These are phyloP conservation scores for Macrosteles quadrilineatus DNA, from an alignment of 1,140 invertebrate species.

Conservation along the genomic window DNA sequence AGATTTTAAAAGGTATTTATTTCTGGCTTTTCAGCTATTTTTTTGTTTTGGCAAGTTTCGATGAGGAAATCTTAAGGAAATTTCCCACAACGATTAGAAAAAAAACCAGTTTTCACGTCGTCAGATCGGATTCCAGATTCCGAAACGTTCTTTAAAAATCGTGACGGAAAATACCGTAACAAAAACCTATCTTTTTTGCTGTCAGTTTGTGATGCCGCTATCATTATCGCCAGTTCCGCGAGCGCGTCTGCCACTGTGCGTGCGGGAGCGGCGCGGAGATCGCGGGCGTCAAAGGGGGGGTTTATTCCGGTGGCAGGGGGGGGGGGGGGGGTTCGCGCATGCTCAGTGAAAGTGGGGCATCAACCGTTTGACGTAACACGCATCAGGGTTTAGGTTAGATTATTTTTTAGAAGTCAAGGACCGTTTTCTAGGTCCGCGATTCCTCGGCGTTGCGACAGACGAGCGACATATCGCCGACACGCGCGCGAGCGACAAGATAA, in stretches of 20 bases:
- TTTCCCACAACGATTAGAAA: too few species aligned
- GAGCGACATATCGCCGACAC: background rate
- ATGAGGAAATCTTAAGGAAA: too few species aligned
- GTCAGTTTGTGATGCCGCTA: too few species aligned
- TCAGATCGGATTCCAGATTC: too few species aligned
- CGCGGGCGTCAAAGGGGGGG: background rate
- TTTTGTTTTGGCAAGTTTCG: too few species aligned
- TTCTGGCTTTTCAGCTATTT: too few species aligned
- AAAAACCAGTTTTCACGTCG: too few species aligned
- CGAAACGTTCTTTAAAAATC: too few species aligned
- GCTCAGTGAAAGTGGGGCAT: constrained; percentile 24
- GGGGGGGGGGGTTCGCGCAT: background rate
- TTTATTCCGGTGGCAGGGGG: background rate
- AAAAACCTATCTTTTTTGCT: too few species aligned
- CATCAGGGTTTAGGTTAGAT: constrained; percentile 31
- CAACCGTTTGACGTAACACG: constrained; percentile 15
- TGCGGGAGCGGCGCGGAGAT: background rate
- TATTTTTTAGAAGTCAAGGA: constrained; percentile 31
- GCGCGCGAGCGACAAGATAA: too few species aligned
- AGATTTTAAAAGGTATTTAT: too few species aligned
- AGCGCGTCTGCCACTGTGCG: background rate
- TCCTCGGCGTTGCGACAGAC: constrained; percentile 3
- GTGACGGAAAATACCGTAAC: too few species aligned
- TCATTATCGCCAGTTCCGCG: background rate
- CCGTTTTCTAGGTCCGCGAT: constrained; percentile 28